Evolutionary conservation across 2,888 invertebrate genomes (phyloP).

Genomic region (Tuberolachnus salignus): DNA sequence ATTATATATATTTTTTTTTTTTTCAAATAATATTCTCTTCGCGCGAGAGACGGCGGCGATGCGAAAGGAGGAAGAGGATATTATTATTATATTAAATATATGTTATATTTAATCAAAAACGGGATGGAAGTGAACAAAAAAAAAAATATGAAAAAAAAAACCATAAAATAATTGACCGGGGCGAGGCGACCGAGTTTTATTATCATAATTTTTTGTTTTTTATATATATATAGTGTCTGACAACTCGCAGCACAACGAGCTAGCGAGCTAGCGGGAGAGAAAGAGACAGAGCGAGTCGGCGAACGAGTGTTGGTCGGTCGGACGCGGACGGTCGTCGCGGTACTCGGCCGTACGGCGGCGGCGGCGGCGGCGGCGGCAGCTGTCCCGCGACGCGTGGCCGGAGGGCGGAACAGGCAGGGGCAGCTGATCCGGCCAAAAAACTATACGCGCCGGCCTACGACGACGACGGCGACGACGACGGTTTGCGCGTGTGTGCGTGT

Average conservation of each 20-base stretch:
- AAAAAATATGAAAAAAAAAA: conserved; percentile 17
- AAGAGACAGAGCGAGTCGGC: background rate
- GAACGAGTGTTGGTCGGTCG: background rate
- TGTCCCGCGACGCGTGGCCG: conserved; percentile 25
- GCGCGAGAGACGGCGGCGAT: conserved; percentile 11
- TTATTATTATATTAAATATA: conserved; percentile 3
- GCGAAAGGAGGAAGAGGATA: conserved; percentile 29
- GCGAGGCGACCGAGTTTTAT: conserved; percentile 28
- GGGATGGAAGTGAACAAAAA: conserved; percentile 4
- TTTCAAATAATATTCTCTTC: conserved; percentile 19
- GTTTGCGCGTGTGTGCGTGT: background rate
- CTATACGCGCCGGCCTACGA: background rate
- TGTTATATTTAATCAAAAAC: conserved; percentile 28
- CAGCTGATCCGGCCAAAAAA: conserved; percentile 44
- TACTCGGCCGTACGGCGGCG: background rate
- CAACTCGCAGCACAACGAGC: background rate
- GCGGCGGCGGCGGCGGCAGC: conserved; percentile 6
- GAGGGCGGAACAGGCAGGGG: conserved; percentile 6
- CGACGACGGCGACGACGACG: conserved; percentile 12
- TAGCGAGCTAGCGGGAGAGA: background rate
- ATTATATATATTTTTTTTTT: background rate
- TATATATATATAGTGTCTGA: no score
- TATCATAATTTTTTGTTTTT: conserved; percentile 9
- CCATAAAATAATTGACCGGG: conserved; percentile 36
- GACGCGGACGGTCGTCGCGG: conserved; percentile 18